Evolutionary conservation across 2,113 vertebrate genomes (phyloP).

Genomic region (Dryoscopus gambensis): DNA sequence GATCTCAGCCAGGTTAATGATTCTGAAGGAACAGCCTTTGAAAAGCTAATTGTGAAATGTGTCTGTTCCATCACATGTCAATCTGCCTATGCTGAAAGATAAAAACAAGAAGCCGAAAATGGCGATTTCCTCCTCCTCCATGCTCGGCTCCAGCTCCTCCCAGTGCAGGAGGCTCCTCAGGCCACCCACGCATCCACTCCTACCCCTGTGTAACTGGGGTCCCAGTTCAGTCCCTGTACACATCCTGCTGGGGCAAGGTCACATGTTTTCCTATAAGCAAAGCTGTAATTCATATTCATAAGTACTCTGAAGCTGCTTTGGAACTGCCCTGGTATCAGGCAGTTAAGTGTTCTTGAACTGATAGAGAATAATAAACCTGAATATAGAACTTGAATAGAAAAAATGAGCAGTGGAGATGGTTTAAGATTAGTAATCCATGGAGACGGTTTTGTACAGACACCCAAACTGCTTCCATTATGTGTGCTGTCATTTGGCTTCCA

Average conservation of each 20-base stretch:
- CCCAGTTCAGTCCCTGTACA: not conserved
- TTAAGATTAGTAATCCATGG: not conserved
- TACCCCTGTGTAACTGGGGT: not conserved
- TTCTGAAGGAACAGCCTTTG: not conserved
- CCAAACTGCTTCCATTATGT: not conserved
- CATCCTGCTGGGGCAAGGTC: not conserved
- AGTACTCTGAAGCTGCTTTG: not conserved
- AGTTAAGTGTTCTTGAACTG: not conserved
- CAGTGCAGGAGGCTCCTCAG: not conserved
- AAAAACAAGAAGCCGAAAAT: conserved; percentile 9
- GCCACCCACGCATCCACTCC: not conserved
- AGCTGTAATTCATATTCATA: not conserved
- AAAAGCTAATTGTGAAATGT: not conserved
- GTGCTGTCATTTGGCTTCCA: not conserved
- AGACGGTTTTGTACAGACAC: not conserved
- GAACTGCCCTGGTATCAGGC: not conserved
- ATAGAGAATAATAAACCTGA: not conserved
- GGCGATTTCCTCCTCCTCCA: not conserved
- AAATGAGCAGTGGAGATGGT: not conserved
- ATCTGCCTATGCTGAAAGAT: not conserved
- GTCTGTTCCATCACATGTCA: not conserved
- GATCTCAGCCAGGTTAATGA: conserved; percentile 40
- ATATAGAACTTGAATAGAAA: not conserved
- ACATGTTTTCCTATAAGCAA: not conserved
- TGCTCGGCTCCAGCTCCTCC: not conserved